Evolutionary conservation across 2,888 invertebrate genomes (phyloP).

Genomic region (Tenthredo scrophulariae): DNA sequence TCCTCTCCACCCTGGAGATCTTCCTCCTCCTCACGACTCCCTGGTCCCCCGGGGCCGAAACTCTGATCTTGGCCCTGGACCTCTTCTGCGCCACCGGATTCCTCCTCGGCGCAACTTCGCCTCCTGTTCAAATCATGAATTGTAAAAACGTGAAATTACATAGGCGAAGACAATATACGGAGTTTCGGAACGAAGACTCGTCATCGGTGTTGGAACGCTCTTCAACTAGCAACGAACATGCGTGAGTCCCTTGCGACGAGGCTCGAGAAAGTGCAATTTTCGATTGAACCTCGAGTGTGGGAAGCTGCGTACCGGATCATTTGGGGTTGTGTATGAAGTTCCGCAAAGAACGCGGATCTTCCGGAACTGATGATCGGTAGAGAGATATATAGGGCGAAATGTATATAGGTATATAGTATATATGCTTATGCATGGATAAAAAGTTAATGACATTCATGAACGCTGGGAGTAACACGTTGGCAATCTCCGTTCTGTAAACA

Average conservation of each 20-base stretch:
- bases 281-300: not conserved
- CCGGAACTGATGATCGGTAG: slow-evolving; percentile 4
- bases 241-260: not conserved
- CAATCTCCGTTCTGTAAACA: slow-evolving; percentile 43
- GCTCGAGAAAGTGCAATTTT: not conserved
- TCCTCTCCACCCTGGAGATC: slow-evolving; percentile 75
- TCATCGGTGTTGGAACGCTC: not conserved
- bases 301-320: not conserved
- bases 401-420: not conserved
- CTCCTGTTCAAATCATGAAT: slow-evolving; percentile 67
- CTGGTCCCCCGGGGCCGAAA: slow-evolving; percentile 60
- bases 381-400: not conserved
- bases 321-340: not conserved
- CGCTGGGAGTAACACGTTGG: slow-evolving; percentile 43
- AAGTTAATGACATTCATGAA: slow-evolving; percentile 52
- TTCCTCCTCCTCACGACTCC: slow-evolving; percentile 73
- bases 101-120: slow-evolving; percentile 73
- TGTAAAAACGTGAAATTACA: not conserved
- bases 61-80: slow-evolving; percentile 64
- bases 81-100: slow-evolving; percentile 64
- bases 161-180: not conserved
- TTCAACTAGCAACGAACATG: too few species aligned
- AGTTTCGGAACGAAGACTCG: not conserved
- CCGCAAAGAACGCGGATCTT: not conserved
- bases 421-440: slow-evolving; percentile 13